Conservation (phyloP, 2,888 invertebrate species). For the Ochropacha duplaris region DNA sequence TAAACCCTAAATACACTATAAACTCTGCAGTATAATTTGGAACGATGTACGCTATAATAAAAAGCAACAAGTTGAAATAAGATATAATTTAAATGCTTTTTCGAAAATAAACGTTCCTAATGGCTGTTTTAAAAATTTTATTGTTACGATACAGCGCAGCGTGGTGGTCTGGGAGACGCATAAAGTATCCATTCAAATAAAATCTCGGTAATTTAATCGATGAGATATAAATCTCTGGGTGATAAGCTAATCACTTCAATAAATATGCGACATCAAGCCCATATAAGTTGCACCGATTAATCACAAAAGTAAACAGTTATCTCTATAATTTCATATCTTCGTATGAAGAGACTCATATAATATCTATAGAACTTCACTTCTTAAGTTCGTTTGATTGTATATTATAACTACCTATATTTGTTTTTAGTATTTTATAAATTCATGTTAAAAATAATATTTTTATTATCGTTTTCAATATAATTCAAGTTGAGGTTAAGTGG, state of each 20-base stretch:
- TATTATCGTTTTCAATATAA: too few species aligned
- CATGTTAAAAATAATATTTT: too few species aligned
- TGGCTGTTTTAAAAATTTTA: slow-evolving; percentile 16
- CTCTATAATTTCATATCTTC: too few species aligned
- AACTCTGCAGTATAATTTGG: too few species aligned
- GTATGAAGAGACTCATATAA: too few species aligned
- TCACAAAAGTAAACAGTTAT: background rate
- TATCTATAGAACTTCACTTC: background rate
- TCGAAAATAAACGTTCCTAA: background rate
- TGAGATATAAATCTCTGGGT: slow-evolving; percentile 6
- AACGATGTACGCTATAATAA: background rate
- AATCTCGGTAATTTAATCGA: slow-evolving; percentile 13
- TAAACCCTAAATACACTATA: too few species aligned
- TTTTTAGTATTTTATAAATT: too few species aligned
- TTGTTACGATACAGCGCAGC: slow-evolving; percentile 11
- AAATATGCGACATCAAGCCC: background rate
- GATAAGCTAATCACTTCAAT: background rate
- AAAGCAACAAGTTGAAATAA: background rate
- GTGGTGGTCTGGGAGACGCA: slow-evolving; percentile 26
- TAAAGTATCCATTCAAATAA: slow-evolving; percentile 25
- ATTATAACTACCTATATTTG: too few species aligned
- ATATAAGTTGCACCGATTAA: background rate
- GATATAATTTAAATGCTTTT: background rate
- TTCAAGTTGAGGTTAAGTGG: too few species aligned
- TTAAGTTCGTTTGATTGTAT: too few species aligned